phyloP scores from a whole-genome alignment of 64 coral and sea anemone species.

The Montipora sp. region DNA sequence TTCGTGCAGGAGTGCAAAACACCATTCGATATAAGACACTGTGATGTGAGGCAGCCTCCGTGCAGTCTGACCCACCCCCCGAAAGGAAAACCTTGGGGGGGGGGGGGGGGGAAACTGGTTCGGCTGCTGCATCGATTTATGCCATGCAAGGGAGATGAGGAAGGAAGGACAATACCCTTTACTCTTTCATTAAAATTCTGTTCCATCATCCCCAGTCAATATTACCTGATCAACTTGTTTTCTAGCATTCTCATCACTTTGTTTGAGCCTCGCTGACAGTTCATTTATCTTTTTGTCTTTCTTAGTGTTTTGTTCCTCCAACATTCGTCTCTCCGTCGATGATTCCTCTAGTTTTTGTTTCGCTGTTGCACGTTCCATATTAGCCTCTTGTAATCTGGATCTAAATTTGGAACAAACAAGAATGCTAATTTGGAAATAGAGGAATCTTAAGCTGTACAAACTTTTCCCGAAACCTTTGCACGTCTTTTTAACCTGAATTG shows the following conservation, averaged over 20 bases:
- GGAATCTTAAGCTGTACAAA: not conserved
- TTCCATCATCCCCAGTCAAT: not conserved
- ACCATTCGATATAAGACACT: no score
- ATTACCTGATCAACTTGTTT: conserved; percentile 87
- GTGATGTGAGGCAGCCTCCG: no score
- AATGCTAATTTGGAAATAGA: not conserved
- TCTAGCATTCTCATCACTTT: conserved; percentile 66
- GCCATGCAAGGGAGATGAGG: no score
- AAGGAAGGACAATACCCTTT: no score
- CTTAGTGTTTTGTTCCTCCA: conserved; percentile 55
- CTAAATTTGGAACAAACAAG: conserved; percentile 25
- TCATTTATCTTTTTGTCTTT: conserved; percentile 78
- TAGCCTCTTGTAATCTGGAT: conserved; percentile 48
- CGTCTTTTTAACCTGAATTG: no score
- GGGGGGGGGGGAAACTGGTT: no score
- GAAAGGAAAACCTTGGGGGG: no score
- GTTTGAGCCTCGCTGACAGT: conserved; percentile 59
- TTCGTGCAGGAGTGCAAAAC: no score
- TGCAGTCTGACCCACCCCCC: no score
- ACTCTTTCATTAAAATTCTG: no score
- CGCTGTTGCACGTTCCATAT: conserved; percentile 56
- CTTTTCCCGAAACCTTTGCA: no score
- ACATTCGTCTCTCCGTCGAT: not conserved
- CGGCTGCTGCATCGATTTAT: no score
- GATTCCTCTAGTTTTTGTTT: conserved; percentile 63